Percentiles rank a stretch among this genome's conserved stretches.
phyloP scores from a whole-genome alignment of 2,888 invertebrate genomes.

The Pseudolycoriella hygida region DNA sequence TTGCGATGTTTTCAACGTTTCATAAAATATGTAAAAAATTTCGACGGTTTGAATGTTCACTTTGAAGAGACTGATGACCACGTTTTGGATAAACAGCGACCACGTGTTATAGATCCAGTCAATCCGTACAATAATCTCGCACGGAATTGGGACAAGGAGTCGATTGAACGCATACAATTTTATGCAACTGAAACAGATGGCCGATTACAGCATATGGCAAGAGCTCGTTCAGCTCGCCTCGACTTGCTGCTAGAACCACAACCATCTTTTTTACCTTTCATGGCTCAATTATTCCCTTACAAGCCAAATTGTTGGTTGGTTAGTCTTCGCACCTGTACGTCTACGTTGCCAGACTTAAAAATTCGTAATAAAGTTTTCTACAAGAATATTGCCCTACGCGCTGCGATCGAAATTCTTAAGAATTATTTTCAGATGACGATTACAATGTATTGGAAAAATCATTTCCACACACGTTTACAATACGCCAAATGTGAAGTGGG shows the following conservation, averaged over 20 bases:
- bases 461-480: conserved; percentile 1
- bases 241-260: conserved; percentile 2
- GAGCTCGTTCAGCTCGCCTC: background rate
- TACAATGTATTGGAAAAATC: background rate
- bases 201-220: conserved; percentile 1
- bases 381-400: background rate
- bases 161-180: background rate
- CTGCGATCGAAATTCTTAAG: background rate
- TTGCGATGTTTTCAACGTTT: conserved; percentile 2
- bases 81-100: background rate
- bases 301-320: background rate
- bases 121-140: conserved; percentile 4
- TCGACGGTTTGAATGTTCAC: conserved; percentile 1
- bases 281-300: background rate
- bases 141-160: background rate
- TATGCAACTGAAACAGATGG: conserved; percentile 1
- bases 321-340: background rate
- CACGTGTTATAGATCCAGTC: conserved; percentile 3
- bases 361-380: background rate
- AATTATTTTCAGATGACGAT: background rate
- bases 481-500: background rate
- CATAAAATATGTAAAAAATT: background rate
- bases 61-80: background rate
- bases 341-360: conserved; percentile 1
- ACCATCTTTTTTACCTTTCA: background rate